These are phyloP conservation scores for Bombyx mori DNA, from an alignment of 1,140 invertebrate genomes.

Conservation along the genomic window ASM3026992v2 NC_085111.1:6000501-6001000, in stretches of 20 bases:
- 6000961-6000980: constrained; percentile 64
- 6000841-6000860: constrained; percentile 45
- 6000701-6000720: constrained; percentile 30
- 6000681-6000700: constrained; percentile 49
- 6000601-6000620: too few species aligned
- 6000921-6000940: constrained; percentile 67
- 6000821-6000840: constrained; percentile 46
- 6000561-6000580: too few species aligned
- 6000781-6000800: background rate
- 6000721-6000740: constrained; percentile 46
- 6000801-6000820: constrained; percentile 1
- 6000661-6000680: constrained; percentile 20
- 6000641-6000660: constrained; percentile 13
- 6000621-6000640: too few species aligned
- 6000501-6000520: too few species aligned
- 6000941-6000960: constrained; percentile 65
- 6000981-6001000: constrained; percentile 66
- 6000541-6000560: too few species aligned
- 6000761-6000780: constrained; percentile 8
- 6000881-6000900: constrained; percentile 70
- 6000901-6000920: constrained; percentile 68
- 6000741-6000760: constrained; percentile 33
- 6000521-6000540: too few species aligned
- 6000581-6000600: too few species aligned
- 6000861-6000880: constrained; percentile 61